These are phyloP conservation scores for Halichoerus grypus DNA, from an alignment of 2,113 vertebrate species.

Conservation along the genomic window DNA sequence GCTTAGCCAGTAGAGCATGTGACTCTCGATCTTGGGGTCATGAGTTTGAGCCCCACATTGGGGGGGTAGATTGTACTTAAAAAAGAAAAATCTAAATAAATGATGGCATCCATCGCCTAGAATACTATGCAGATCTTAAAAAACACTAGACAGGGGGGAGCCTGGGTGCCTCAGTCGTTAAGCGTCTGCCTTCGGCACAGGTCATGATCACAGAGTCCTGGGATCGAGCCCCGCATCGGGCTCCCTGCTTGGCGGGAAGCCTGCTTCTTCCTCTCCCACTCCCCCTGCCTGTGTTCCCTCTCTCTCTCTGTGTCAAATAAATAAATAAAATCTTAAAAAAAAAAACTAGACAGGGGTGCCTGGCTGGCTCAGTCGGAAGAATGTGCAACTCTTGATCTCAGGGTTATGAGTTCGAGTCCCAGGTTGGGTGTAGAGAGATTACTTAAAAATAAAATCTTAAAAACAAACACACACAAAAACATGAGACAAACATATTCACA, in stretches of 20 bases:
- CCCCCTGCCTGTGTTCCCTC: too few relatives aligned
- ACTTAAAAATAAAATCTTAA: background rate
- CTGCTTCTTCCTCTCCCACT: too few relatives aligned
- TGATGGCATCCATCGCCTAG: background rate
- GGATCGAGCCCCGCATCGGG: too few relatives aligned
- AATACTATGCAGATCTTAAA: background rate
- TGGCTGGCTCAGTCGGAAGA: background rate
- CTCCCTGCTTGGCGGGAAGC: too few relatives aligned
- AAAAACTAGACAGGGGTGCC: background rate
- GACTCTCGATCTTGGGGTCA: background rate
- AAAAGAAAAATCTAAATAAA: background rate
- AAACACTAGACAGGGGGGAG: background rate
- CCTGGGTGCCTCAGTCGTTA: background rate
- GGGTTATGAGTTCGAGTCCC: background rate
- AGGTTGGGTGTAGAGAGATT: background rate
- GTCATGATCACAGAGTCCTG: too few relatives aligned
- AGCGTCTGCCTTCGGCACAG: too few relatives aligned
- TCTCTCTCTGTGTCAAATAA: too few relatives aligned
- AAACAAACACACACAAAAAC: background rate
- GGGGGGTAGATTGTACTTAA: background rate
- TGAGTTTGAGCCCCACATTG: background rate
- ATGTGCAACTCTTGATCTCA: background rate
- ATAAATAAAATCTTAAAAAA: background rate
- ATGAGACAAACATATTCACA: background rate
- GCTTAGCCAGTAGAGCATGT: background rate